Base-by-base conservation (phyloP, 2,888 invertebrate genomes). In the Bellardia pandia region DNA sequence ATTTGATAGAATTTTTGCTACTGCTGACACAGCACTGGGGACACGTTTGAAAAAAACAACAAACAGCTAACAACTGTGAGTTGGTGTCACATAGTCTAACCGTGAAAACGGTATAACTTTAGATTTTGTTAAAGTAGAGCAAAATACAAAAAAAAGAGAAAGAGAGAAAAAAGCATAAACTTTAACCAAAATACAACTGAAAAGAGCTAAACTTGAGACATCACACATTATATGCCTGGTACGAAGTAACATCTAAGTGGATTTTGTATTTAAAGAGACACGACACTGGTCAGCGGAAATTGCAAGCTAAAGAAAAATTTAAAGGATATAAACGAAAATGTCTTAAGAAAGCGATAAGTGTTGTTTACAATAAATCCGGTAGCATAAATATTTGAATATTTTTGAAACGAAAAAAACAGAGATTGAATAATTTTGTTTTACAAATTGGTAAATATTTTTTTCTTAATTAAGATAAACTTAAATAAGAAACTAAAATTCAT, bases 1-100 rank as follows among this genome's bases (percentile, higher is more conserved):
- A 86, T 51, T 75, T 75, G 9, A 45, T 42, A 74, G 23, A 60
- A 66, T 58, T 72, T 85, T 71, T 66, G 23, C 13, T 62, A 8
- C n/a, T 78, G 83, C 76, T 84, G 78, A 78, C 78, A 60, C 74
- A 56, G 82, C 76, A 78, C 60, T 16, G 40, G 14, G 42, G 51
- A 71, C 48, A 64, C 8, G 23, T 23, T 23, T 23, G 23, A 23
- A 23, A 23, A 23, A 23, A 23, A 23, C 0, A 42, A 16, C 37
- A 7, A 82, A 68, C 64, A 53, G 60, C 48, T 66, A 81, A 75
- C 75, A 75, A 60, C 74, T 72, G 40, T 56, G 37, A n/a, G 68
- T 33, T 62, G 56, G 53, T 78, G 48, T 69, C 4, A 66, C 16
- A 48, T 40, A 56, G 14, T 60, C 53, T 68, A 68, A 68, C 78